phyloP scores from a whole-genome alignment of 2,113 vertebrate genomes.

The Sinosuthora webbiana region DNA sequence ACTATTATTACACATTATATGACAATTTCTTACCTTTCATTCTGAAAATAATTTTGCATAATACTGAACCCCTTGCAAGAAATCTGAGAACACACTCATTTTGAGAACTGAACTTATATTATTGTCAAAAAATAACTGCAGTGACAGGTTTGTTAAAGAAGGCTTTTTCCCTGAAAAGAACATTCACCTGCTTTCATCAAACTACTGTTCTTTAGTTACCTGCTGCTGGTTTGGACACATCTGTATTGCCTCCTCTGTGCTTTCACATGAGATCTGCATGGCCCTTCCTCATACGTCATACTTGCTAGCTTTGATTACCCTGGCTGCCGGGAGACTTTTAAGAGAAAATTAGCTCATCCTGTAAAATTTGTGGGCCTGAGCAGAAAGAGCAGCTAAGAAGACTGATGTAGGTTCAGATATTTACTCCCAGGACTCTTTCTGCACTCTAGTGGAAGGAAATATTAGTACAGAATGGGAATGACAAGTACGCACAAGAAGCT shows the following conservation, averaged over 20 bases:
- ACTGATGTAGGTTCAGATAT: neutral
- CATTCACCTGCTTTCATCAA: neutral
- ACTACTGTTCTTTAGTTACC: neutral
- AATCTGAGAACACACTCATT: neutral
- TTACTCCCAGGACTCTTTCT: neutral
- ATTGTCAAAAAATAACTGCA: neutral
- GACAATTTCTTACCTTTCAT: neutral
- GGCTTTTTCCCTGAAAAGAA: neutral
- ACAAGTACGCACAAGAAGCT: neutral
- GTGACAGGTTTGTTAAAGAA: neutral
- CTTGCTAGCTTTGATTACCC: neutral
- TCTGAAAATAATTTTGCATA: neutral
- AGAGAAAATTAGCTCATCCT: neutral
- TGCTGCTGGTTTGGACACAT: neutral
- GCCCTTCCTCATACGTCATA: neutral
- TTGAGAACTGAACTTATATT: neutral
- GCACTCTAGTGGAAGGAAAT: neutral
- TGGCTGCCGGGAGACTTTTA: neutral
- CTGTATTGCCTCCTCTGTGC: neutral
- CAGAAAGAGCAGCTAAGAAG: neutral
- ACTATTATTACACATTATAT: neutral
- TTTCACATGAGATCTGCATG: neutral
- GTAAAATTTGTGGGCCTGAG: neutral
- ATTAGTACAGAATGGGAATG: neutral
- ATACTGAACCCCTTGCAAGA: neutral